Evolutionary conservation across 37 sponge, comb jelly and placozoan species (phyloP).

Genomic region (Spongilla lacustris): DNA sequence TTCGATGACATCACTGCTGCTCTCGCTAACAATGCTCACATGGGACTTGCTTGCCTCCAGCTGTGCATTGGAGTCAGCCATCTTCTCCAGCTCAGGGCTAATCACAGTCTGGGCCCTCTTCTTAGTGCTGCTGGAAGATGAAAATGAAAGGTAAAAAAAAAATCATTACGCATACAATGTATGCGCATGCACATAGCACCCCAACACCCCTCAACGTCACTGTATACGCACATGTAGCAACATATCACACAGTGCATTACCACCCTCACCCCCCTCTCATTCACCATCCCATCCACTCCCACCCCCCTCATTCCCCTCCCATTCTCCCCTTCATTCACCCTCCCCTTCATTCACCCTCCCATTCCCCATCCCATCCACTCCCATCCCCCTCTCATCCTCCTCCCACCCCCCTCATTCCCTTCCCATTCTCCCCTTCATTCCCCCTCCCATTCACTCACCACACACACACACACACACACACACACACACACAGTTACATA

Average conservation of each 20-base stretch:
- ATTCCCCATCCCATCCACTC: too few relatives aligned
- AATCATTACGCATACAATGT: too few relatives aligned
- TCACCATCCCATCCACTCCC: background rate
- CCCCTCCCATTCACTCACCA: background rate
- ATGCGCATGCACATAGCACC: too few relatives aligned
- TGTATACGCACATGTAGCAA: background rate
- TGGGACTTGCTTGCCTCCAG: too few relatives aligned
- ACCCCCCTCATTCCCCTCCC: background rate
- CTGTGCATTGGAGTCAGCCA: background rate
- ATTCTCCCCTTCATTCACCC: background rate
- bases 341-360: too few relatives aligned
- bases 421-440: too few relatives aligned
- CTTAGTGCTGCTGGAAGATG: background rate
- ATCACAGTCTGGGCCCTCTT: background rate
- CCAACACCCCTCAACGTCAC: background rate
- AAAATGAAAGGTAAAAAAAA: background rate
- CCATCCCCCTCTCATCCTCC: too few relatives aligned
- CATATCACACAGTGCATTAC: background rate
- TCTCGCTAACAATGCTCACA: background rate
- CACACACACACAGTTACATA: too few relatives aligned
- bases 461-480: background rate
- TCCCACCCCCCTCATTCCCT: too few relatives aligned
- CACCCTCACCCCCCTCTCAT: conserved; percentile 16
- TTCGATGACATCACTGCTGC: background rate
- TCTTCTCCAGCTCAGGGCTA: background rate